These are phyloP conservation scores for Dryococelus australis DNA, from an alignment of 2,888 invertebrate genomes.

Conservation along the genomic window DNA sequence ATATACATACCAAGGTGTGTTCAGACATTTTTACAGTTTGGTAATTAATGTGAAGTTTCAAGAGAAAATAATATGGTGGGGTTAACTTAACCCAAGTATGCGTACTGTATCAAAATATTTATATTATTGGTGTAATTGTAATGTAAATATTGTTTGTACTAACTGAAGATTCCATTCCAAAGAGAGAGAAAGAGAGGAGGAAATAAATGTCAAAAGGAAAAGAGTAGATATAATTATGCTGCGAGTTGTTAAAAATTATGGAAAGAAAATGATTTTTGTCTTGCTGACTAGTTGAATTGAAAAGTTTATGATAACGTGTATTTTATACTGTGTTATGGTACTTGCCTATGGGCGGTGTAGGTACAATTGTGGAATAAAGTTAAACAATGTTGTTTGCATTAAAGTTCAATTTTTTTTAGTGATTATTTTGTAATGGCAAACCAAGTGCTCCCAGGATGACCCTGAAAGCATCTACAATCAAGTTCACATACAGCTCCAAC, in stretches of 20 bases:
- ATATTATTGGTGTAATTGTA: background rate
- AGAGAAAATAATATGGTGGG: too few relatives aligned
- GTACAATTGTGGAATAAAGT: slow-evolving; percentile 30
- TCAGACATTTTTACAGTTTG: background rate
- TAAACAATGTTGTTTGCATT: background rate
- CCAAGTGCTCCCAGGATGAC: too few relatives aligned
- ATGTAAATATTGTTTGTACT: background rate
- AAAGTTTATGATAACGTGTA: slow-evolving; percentile 22
- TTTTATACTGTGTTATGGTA: slow-evolving; percentile 37
- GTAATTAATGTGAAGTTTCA: background rate
- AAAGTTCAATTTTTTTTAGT: too few relatives aligned
- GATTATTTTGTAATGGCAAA: too few relatives aligned
- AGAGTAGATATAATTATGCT: slow-evolving; percentile 11
- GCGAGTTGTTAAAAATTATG: background rate
- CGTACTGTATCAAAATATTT: background rate
- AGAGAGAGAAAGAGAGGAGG: background rate
- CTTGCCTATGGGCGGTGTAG: slow-evolving; percentile 39
- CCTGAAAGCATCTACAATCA: too few relatives aligned
- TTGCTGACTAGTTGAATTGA: too few relatives aligned
- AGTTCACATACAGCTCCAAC: too few relatives aligned
- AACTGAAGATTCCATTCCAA: slow-evolving; percentile 29
- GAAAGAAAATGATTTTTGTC: background rate
- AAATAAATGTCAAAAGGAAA: background rate
- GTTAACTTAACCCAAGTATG: too few relatives aligned
- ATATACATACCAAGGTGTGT: slow-evolving; percentile 21